These are phyloP conservation scores for Polydrusus cervinus DNA, from an alignment of 2,888 invertebrate genomes.

Conservation along the genomic window DNA sequence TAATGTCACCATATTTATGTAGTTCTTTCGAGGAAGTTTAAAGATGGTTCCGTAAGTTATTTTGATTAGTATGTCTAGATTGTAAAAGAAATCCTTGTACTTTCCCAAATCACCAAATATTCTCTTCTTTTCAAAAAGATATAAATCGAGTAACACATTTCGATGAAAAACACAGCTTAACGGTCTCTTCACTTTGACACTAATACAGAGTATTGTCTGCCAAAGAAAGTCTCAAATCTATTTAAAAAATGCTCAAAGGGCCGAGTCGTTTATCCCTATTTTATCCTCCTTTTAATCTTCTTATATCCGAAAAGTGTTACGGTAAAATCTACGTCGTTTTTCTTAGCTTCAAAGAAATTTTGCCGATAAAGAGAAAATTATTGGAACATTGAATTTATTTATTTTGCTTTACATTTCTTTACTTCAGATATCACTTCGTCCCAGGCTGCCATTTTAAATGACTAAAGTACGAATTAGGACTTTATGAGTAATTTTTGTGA, in stretches of 20 bases:
- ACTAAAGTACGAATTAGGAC: no score
- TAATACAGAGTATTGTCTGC: conserved; percentile 37
- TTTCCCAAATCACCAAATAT: not conserved
- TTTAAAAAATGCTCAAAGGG: conserved; percentile 49
- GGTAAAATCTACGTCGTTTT: conserved; percentile 24
- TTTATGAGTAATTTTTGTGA: no score
- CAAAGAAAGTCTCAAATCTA: conserved; percentile 43
- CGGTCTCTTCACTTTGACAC: conserved; percentile 40
- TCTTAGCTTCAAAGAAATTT: conserved; percentile 17
- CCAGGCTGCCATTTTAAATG: no score
- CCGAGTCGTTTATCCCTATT: conserved; percentile 45
- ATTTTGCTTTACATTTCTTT: not conserved
- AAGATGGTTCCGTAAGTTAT: no score
- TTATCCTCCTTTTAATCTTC: conserved; percentile 45
- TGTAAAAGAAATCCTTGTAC: not conserved
- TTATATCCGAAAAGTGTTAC: conserved; percentile 34
- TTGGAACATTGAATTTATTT: conserved; percentile 12
- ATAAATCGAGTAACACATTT: conserved; percentile 24
- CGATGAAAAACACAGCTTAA: conserved; percentile 21
- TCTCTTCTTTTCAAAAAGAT: not conserved
- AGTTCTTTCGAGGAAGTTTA: no score
- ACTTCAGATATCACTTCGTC: not conserved
- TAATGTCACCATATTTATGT: no score
- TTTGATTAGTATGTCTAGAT: not conserved
- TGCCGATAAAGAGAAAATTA: conserved; percentile 14